These are phyloP conservation scores for Phrynocephalus vlangalii DNA, from an alignment of 2,797 vertebrate genomes.

Conservation along the genomic window DNA sequence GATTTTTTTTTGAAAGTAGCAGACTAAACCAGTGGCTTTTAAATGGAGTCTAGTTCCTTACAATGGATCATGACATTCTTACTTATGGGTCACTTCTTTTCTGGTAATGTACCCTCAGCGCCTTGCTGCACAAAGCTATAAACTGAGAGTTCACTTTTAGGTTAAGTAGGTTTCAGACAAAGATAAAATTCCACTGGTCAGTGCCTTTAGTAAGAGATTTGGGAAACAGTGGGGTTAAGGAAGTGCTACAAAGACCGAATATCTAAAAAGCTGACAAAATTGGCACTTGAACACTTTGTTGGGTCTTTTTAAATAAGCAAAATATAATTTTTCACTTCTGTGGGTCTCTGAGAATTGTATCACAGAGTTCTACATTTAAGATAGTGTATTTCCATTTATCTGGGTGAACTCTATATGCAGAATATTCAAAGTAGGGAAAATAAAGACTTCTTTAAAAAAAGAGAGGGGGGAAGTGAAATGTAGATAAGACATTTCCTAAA, in stretches of 20 bases:
- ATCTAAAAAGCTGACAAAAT: not conserved
- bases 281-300: not conserved
- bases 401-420: not conserved
- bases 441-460: not conserved
- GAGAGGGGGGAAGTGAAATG: too few relatives aligned
- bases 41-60: not conserved
- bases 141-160: conserved; percentile 29
- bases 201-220: conserved; percentile 15
- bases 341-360: not conserved
- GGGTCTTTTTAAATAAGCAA: conserved; percentile 1
- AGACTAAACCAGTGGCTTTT: conserved; percentile 33
- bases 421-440: not conserved
- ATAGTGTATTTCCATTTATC: not conserved
- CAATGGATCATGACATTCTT: not conserved
- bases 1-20: conserved; percentile 25
- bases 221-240: conserved; percentile 17
- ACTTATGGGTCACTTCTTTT: conserved; percentile 19
- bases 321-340: not conserved
- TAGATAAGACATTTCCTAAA: not conserved
- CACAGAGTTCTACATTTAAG: not conserved
- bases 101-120: not conserved
- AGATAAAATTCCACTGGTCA: conserved; percentile 17
- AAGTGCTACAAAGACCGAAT: conserved; percentile 23
- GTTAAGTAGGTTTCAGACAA: conserved; percentile 34
- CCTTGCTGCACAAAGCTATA: conserved; percentile 8